Base-by-base conservation (phyloP, 1,140 invertebrate species). In the Meloidogyne chitwoodi region DNA sequence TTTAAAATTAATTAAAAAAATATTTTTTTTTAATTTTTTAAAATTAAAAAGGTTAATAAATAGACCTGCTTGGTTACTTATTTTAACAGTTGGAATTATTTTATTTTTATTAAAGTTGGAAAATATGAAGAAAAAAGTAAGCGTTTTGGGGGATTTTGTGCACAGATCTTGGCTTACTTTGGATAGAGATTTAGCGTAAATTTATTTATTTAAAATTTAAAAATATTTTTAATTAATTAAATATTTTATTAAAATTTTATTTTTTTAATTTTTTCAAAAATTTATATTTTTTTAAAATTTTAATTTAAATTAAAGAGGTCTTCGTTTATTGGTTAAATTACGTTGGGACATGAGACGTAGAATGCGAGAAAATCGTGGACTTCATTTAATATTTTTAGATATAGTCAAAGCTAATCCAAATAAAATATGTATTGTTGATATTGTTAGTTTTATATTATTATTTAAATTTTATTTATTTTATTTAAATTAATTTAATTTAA, bases 111-210 rank as follows among this genome's bases (percentile, higher is more conserved):
- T 48, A 48, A 48, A 48, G 3, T 48, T 48, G 1, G 19, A 48
- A 4, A 16, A 48, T 19, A 48, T 48, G 44, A 48, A 48, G 44
- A 19, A 48, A 48, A 48, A 19, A 48, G 6, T 19, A 48, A 48
- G 19, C 19, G 19, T 19, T 48, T 5, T 48, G 4, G 84, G 83
- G 26, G 84, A 85, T 71, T 85, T 85, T 72, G 78, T 86, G 38
- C 84, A 87, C 74, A 75, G 84, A 34, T 87, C 86, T 12, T 86
- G 81, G 74, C 69, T 86, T 12, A 87, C 84, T 11, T 66, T 85
- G 38, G 79, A 81, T 65, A 75, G 84, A 41, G 84, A 85, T 75
- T 77, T 85, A 67, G 76, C 77, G 85, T 87, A 73, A 77, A 8
- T 74, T 56, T 22, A 19, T 24, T 76, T 11, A 14, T 31, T 22